Conservation (phyloP, 2,113 vertebrate genomes). For the Nothobranchius furzeri region DNA sequence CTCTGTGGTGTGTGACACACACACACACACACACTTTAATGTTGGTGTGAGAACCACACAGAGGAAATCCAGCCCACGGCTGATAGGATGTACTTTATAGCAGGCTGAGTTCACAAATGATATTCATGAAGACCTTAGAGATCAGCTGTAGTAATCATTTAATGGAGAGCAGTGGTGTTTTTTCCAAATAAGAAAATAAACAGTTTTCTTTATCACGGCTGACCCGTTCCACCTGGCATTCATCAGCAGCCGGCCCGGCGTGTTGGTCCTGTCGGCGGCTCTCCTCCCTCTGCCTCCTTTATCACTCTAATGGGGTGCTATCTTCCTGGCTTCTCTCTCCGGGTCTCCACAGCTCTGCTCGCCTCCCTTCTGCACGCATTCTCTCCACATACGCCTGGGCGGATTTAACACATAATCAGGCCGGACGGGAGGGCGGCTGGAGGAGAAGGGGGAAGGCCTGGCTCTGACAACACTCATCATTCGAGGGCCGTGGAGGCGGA, state of each 20-base stretch:
- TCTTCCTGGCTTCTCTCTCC: slow-evolving; percentile 72
- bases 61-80: no score
- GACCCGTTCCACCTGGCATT: slow-evolving; percentile 80
- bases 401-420: slow-evolving; percentile 82
- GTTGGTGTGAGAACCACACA: no score
- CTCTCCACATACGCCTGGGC: slow-evolving; percentile 77
- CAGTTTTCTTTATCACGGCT: slow-evolving; percentile 74
- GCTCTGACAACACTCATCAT: slow-evolving; percentile 70
- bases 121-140: background rate
- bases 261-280: slow-evolving; percentile 74
- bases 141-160: slow-evolving; percentile 12
- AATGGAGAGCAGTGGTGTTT: slow-evolving; percentile 29
- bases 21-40: no score
- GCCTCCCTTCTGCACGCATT: slow-evolving; percentile 47
- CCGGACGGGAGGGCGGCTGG: slow-evolving; percentile 41
- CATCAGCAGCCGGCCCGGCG: slow-evolving; percentile 71
- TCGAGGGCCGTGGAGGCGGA: slow-evolving; percentile 66
- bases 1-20: no score
- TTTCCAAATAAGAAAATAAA: slow-evolving; percentile 80
- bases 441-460: slow-evolving; percentile 31
- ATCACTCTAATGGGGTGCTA: slow-evolving; percentile 82
- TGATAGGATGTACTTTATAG: no score
- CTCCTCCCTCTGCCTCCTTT: slow-evolving; percentile 67
- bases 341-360: slow-evolving; percentile 26
- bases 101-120: no score